phyloP scores from a whole-genome alignment of 2,113 vertebrate genomes.

The Sinosuthora webbiana region DNA sequence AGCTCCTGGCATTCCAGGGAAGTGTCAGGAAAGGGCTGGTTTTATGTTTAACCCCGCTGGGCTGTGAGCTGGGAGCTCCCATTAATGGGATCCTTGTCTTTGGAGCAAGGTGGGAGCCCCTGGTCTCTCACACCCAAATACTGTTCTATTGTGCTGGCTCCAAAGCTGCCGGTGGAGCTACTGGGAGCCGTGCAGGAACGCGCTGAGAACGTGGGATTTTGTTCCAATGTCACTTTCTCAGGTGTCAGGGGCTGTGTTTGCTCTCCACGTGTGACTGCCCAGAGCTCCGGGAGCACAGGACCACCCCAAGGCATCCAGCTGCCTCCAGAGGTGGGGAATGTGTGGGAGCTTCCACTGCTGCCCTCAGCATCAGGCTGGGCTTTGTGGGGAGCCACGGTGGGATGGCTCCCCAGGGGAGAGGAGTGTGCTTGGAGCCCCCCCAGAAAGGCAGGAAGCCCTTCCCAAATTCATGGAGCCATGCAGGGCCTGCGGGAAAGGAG shows the following conservation, averaged over 20 bases:
- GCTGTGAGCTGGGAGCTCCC: not conserved
- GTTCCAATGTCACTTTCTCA: constrained; percentile 53
- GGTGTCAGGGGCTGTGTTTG: constrained; percentile 34
- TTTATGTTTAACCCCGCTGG: not conserved
- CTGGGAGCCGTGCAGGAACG: not conserved
- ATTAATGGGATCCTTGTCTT: constrained; percentile 35
- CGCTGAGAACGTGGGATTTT: not conserved
- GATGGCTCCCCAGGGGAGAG: not conserved
- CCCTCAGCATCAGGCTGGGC: not conserved
- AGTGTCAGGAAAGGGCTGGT: not conserved
- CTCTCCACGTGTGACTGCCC: not conserved
- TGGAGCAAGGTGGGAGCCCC: not conserved
- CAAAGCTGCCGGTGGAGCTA: not conserved
- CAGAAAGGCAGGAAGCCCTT: not conserved
- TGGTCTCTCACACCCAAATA: not conserved
- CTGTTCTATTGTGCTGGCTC: not conserved
- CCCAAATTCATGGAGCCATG: not conserved
- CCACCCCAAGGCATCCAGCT: constrained; percentile 42
- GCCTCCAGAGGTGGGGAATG: not conserved
- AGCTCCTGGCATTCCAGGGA: not conserved
- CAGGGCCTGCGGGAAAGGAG: not conserved
- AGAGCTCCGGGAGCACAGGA: not conserved
- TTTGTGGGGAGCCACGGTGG: not conserved
- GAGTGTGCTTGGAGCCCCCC: not conserved
- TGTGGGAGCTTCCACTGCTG: not conserved